phyloP scores from a whole-genome alignment of 2,888 invertebrate genomes.

The Melanargia galathea region DNA sequence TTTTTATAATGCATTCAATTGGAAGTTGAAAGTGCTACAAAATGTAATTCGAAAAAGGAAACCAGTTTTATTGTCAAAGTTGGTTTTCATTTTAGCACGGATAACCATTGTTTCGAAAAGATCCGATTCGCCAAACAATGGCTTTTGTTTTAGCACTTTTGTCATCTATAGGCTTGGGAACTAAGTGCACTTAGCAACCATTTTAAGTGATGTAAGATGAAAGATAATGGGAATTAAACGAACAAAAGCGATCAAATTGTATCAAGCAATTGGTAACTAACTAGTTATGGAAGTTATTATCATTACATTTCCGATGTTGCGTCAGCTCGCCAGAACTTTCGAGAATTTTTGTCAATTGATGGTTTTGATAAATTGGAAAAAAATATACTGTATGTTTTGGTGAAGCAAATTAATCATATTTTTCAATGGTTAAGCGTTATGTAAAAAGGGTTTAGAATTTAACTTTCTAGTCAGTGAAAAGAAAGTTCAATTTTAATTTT shows the following conservation, averaged over 20 bases:
- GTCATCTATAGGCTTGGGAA: conserved; percentile 35
- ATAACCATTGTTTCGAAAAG: conserved; percentile 34
- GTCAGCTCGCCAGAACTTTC: conserved; percentile 49
- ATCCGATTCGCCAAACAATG: conserved; percentile 27
- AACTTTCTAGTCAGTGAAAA: too few relatives aligned
- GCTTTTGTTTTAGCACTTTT: conserved; percentile 34
- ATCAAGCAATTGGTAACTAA: neutral
- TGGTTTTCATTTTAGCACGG: conserved; percentile 28
- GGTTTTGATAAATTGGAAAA: neutral
- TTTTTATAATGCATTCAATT: neutral
- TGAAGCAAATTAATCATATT: neutral
- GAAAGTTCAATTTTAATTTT: too few relatives aligned
- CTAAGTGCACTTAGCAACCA: conserved; percentile 40
- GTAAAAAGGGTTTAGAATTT: too few relatives aligned
- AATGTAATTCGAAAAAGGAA: conserved; percentile 26
- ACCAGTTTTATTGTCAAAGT: conserved; percentile 16
- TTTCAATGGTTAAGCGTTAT: neutral
- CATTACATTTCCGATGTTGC: conserved; percentile 45
- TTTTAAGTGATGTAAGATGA: conserved; percentile 12
- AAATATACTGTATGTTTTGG: neutral
- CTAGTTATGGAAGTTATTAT: conserved; percentile 15
- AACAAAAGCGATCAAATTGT: conserved; percentile 17
- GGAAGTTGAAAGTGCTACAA: conserved; percentile 19
- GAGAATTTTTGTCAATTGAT: conserved; percentile 18
- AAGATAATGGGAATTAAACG: conserved; percentile 20